Evolutionary conservation across 2,797 vertebrate species (phyloP).

Genomic region (Oreochromis grahami): DNA sequence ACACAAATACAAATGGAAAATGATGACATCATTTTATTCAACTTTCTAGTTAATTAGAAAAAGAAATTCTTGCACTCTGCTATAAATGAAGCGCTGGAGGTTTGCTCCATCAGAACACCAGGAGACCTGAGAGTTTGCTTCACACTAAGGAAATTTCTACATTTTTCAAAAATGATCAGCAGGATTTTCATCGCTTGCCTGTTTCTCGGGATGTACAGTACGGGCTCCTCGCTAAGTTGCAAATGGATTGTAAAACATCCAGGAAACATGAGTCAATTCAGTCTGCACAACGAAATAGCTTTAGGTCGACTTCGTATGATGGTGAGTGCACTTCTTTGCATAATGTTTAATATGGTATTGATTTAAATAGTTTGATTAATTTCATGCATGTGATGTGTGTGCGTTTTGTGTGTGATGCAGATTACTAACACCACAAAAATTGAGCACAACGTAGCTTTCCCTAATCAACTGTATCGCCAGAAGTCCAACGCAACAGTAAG

Average conservation of each 20-base stretch:
- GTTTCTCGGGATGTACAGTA: too few relatives aligned
- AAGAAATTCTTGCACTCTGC: background rate
- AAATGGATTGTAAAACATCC: slow-evolving; percentile 29
- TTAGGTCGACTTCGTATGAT: slow-evolving; percentile 34
- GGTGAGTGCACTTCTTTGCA: slow-evolving; percentile 28
- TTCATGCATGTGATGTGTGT: background rate
- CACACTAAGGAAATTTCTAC: fast-evolving
- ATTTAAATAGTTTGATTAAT: background rate
- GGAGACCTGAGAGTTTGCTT: too few relatives aligned
- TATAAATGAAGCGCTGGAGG: background rate
- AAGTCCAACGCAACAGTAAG: slow-evolving; percentile 41
- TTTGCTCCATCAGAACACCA: too few relatives aligned
- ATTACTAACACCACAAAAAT: slow-evolving; percentile 2
- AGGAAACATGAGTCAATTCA: slow-evolving; percentile 14
- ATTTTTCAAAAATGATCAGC: slow-evolving; percentile 33
- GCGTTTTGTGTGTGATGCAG: slow-evolving; percentile 18
- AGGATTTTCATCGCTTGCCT: too few relatives aligned
- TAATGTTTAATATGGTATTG: background rate
- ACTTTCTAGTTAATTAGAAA: too few relatives aligned
- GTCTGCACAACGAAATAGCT: slow-evolving; percentile 8
- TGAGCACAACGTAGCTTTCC: slow-evolving; percentile 14
- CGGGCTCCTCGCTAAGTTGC: slow-evolving; percentile 16
- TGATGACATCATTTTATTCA: too few relatives aligned
- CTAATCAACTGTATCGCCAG: slow-evolving; percentile 44
- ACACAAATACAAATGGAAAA: too few relatives aligned